Evolutionary conservation across 2,888 invertebrate genomes (phyloP).

Genomic region (Heliconius aoede): DNA sequence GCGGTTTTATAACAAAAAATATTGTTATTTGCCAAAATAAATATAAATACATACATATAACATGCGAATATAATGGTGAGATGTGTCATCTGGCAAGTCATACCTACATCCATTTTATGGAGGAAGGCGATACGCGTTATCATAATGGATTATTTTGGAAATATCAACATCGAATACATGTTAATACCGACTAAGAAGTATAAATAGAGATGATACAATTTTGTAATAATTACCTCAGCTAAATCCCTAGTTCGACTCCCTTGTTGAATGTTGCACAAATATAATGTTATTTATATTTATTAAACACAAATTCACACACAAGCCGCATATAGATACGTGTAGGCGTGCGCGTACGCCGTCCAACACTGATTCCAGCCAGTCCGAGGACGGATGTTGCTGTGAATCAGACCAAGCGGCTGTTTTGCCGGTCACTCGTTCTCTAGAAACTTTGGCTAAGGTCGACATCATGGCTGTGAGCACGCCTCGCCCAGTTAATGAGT

Average conservation of each 20-base stretch:
- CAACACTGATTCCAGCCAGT: constrained; percentile 61
- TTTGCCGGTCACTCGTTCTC: constrained; percentile 64
- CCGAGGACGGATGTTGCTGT: constrained; percentile 69
- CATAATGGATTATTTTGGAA: constrained; percentile 15
- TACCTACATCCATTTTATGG: constrained; percentile 14
- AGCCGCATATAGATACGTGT: constrained; percentile 68
- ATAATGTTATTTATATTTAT: constrained; percentile 9
- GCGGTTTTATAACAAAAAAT: neutral
- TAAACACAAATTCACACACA: constrained; percentile 69
- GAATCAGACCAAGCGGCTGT: constrained; percentile 66
- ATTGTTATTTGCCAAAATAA: neutral
- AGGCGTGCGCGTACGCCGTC: constrained; percentile 70
- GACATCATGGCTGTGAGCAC: constrained; percentile 53
- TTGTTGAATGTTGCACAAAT: neutral
- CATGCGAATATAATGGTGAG: neutral
- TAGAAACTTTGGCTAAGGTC: constrained; percentile 58
- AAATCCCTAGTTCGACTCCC: neutral
- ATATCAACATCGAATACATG: constrained; percentile 56
- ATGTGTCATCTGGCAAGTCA: constrained; percentile 17
- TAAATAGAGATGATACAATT: neutral
- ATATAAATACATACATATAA: neutral
- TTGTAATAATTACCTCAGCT: constrained; percentile 4
- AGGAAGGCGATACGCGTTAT: constrained; percentile 7
- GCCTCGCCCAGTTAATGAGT: constrained; percentile 45
- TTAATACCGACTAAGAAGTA: neutral